Base-by-base conservation (phyloP, 1,140 invertebrate species). In the Zaprionus taronus region DNA sequence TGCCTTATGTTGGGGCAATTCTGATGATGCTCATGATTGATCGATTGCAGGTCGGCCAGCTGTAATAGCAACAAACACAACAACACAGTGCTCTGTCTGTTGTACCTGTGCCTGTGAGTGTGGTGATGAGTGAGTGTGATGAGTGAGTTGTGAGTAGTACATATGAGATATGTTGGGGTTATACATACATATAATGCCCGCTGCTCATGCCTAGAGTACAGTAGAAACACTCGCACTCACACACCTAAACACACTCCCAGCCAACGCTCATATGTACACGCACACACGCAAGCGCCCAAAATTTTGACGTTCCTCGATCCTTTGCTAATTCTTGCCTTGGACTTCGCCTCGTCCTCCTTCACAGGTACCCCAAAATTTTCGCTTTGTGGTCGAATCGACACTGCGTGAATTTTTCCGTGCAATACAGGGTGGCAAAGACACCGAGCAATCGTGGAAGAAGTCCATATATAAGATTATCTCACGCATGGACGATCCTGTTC, bases 401-500 rank as follows among this genome's bases (percentile, higher is more conserved):
- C 94, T 99, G 69, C 95, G 97, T 71, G 99, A 99, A 94, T 99
- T 99, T 95, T 99, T 98, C 96, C 97, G 98, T 93, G 97, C 99
- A 70, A 98, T 99, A 86, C 96, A 98, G 93, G 95, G 96, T 86
- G 98, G 97, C 72, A 99, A 99, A 94, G 99, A 99, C 94, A 94
- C 96, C 26, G 99, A 99, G 93, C 99, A 99, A 92, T 99, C 98
- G 75, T 99, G 99, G 99, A 99, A 99, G 95, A 99, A 99, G 93
- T 97, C 98, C 80, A 99, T 99, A 94, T 99, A 99, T 95, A 99
- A 99, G 94, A 96, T 99, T 82, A 99, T 99, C 93, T 99, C 98
- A 78, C 96, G 99, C 93, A 95, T 99, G 94, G 99, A 99, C 94
- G 99, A 99, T 93, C 96, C 97, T 47, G 98, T 99, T 77, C 99